A percentile compares a stretch with the other conserved stretches of the same genome.
These are phyloP conservation scores for Tipula lateralis DNA, from an alignment of 2,888 invertebrate genomes.

Conservation along the genomic window DNA sequence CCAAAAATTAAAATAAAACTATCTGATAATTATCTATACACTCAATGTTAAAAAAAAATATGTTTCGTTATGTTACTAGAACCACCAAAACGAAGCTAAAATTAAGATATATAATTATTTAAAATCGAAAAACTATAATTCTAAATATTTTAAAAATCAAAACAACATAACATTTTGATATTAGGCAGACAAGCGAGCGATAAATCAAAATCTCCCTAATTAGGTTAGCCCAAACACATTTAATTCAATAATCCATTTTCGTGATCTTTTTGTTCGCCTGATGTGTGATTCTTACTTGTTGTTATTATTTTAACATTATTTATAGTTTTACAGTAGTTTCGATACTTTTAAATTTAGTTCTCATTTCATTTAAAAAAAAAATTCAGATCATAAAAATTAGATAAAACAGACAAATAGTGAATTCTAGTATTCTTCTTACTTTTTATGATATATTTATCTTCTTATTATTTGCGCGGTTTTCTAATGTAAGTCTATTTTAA, in stretches of 20 bases:
- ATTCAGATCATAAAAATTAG: slow-evolving; percentile 19
- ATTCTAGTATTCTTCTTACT: not conserved
- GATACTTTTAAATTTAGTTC: not conserved
- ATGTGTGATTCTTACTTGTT: not conserved
- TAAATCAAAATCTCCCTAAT: not conserved
- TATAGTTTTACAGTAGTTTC: slow-evolving; percentile 7
- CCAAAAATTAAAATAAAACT: too few species aligned
- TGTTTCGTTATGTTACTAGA: too few species aligned
- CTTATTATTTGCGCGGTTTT: not conserved
- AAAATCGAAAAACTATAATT: not conserved
- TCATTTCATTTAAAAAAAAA: not conserved
- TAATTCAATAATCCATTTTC: slow-evolving; percentile 19
- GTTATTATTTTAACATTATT: not conserved
- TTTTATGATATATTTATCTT: not conserved
- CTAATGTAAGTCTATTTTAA: not conserved
- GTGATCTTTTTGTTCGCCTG: not conserved
- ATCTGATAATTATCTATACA: too few species aligned
- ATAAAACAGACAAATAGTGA: not conserved
- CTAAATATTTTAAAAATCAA: not conserved
- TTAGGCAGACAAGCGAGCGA: not conserved
- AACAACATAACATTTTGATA: not conserved
- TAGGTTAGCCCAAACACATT: not conserved
- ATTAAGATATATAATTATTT: too few species aligned
- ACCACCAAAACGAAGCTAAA: too few species aligned
- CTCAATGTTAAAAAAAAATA: too few species aligned